These are phyloP conservation scores for Monopis laevigella DNA, from an alignment of 2,888 invertebrate genomes.

Conservation along the genomic window DNA sequence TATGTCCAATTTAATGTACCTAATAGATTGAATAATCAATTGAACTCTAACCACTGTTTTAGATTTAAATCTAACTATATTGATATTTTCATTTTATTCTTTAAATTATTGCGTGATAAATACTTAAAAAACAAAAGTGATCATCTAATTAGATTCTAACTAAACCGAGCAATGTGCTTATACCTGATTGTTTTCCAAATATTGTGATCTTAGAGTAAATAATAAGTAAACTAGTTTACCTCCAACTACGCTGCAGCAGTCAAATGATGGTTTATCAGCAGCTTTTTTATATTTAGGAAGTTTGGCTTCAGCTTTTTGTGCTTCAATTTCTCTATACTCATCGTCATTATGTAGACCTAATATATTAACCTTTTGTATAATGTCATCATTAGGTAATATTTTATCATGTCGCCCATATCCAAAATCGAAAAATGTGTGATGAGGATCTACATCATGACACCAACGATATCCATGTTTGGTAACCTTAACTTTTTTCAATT, in stretches of 20 bases:
- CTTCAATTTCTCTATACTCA: conserved; percentile 22
- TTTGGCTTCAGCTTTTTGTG: conserved; percentile 29
- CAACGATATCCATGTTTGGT: conserved; percentile 50
- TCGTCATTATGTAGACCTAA: conserved; percentile 35
- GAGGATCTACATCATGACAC: conserved; percentile 51
- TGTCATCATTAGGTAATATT: conserved; percentile 29
- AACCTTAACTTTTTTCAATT: conserved; percentile 38
- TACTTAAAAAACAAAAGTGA: too few species aligned
- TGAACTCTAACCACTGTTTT: too few species aligned
- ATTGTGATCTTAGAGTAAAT: too few species aligned
- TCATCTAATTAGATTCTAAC: too few species aligned
- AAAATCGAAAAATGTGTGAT: conserved; percentile 51
- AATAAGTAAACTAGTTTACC: too few species aligned
- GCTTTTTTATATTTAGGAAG: conserved; percentile 38
- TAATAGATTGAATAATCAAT: too few species aligned
- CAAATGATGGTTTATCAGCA: conserved; percentile 41
- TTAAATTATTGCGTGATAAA: too few species aligned
- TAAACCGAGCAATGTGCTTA: too few species aligned
- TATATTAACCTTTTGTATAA: conserved; percentile 30
- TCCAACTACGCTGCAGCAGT: conserved; percentile 58
- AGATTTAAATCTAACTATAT: too few species aligned
- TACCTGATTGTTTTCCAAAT: too few species aligned
- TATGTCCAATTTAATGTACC: too few species aligned
- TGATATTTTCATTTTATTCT: too few species aligned
- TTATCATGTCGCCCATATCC: conserved; percentile 44